These are phyloP conservation scores for Dendrocincla fuliginosa DNA, from an alignment of 2,797 vertebrate genomes.

Conservation along the genomic window DNA sequence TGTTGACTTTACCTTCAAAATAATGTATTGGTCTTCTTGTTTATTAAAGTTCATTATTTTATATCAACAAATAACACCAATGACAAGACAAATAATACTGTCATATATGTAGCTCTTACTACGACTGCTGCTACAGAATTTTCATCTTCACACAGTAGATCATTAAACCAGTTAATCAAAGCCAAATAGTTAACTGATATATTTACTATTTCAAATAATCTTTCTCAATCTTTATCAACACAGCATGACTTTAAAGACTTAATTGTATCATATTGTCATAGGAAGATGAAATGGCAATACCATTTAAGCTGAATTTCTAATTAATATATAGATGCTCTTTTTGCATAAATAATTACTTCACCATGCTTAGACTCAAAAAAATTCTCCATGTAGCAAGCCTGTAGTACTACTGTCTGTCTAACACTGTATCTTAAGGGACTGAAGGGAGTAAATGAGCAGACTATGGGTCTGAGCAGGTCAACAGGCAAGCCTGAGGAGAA, in stretches of 20 bases:
- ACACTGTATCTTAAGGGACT: background rate
- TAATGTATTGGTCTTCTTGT: background rate
- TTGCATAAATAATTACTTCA: background rate
- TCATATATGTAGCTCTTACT: fast-evolving
- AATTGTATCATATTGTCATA: background rate
- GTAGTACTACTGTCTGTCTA: background rate
- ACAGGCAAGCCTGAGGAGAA: background rate
- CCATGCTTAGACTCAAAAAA: background rate
- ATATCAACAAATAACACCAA: background rate
- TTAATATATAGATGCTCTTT: background rate
- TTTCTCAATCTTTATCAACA: background rate
- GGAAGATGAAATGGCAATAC: background rate
- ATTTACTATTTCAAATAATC: background rate
- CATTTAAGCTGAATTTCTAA: background rate
- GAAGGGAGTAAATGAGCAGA: background rate
- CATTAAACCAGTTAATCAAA: background rate
- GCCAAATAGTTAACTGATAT: background rate
- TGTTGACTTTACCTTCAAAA: background rate
- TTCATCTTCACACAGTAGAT: background rate
- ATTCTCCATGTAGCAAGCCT: background rate
- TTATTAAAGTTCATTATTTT: background rate
- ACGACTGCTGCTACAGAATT: background rate
- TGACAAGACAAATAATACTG: background rate
- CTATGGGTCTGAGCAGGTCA: background rate
- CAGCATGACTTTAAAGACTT: background rate